Evolutionary conservation across 2,797 vertebrate genomes (phyloP), one percentile per base, ranked within the genome.

Genomic region (Hyperoplus lanceolatus): DNA sequence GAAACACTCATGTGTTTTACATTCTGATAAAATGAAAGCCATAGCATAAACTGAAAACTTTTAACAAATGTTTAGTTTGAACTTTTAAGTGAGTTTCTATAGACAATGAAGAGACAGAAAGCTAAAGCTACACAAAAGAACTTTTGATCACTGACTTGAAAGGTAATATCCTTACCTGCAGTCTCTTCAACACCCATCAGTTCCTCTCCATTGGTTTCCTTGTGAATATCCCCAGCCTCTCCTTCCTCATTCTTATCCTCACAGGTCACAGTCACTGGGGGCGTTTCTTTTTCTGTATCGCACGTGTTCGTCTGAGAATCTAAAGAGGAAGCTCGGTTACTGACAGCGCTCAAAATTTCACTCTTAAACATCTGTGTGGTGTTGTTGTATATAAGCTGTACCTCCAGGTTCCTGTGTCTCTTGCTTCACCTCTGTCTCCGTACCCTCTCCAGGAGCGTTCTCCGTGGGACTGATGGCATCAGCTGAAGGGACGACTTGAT

Each of bases 231-330:
- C 4, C 6, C 1, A 0, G 8, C 18, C 8, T 61, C 42, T 74
- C 8, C 49, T 36, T 69, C 51, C 16, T 69, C 56, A 2, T 43
- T 61, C 38, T 55, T 60, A 65, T 56, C 12, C 9, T 39, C 38
- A 12, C 15, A 8, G 14, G 57, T 49, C 3, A 71, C 54, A 5
- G 41, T 42, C 4, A 58, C 39, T 46, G 45, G 16, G 6, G 73
- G 0, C 10, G 29, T 72, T 74, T 80, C n/a, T 12, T 21, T 56
- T 18, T 65, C 69, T 14, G 36, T 73, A 43, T 42, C 4, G 4
- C n/a, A 43, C 3, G 29, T 36, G 55, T 73, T 64, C 66, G 63
- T 58, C 70, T 64, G 73, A 71, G 64, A 38, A 10, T 73, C 87
- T 86, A 57, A 73, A 81, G 41, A 74, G 14, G 8, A 80, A 54